Conservation (phyloP, 2,888 invertebrate genomes). For the Syrista parreyssii region DNA sequence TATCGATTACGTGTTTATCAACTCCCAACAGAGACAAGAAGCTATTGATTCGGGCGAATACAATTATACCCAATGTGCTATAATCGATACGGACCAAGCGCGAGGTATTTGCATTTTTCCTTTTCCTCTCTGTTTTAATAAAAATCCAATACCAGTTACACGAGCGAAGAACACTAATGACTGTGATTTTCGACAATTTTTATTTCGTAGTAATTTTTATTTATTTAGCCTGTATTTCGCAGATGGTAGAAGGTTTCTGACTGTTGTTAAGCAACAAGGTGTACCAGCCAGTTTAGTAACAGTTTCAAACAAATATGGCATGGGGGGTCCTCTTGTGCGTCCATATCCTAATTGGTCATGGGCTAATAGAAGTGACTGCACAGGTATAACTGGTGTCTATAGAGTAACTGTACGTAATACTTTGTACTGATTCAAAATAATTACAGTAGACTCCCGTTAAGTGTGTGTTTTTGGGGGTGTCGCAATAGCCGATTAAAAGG, state of each 20-base stretch:
- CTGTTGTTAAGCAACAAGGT: slow-evolving; percentile 73
- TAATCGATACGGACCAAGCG: slow-evolving; percentile 45
- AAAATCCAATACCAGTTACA: not conserved
- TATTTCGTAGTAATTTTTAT: too few relatives aligned
- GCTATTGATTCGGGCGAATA: slow-evolving; percentile 70
- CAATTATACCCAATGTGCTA: slow-evolving; percentile 25
- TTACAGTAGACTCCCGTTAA: not conserved
- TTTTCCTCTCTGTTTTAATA: not conserved
- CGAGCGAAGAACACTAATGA: too few relatives aligned
- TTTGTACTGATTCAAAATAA: not conserved
- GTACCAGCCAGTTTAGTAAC: slow-evolving; percentile 78
- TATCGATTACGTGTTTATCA: slow-evolving; percentile 77
- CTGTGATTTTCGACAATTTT: not conserved
- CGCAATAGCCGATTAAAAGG: too few relatives aligned
- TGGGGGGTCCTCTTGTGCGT: slow-evolving; percentile 67
- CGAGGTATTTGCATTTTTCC: slow-evolving; percentile 13
- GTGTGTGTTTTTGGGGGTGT: too few relatives aligned
- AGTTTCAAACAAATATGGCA: slow-evolving; percentile 64
- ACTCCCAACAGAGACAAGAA: slow-evolving; percentile 67
- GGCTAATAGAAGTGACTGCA: slow-evolving; percentile 71
- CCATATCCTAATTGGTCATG: slow-evolving; percentile 76
- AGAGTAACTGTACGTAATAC: slow-evolving; percentile 74
- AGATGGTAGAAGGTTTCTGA: slow-evolving; percentile 70
- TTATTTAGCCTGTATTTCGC: not conserved
- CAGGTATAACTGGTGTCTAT: slow-evolving; percentile 79